These are phyloP conservation scores for Drosophila ercepeae DNA, from an alignment of 1,140 invertebrate genomes.

Conservation along the genomic window DNA sequence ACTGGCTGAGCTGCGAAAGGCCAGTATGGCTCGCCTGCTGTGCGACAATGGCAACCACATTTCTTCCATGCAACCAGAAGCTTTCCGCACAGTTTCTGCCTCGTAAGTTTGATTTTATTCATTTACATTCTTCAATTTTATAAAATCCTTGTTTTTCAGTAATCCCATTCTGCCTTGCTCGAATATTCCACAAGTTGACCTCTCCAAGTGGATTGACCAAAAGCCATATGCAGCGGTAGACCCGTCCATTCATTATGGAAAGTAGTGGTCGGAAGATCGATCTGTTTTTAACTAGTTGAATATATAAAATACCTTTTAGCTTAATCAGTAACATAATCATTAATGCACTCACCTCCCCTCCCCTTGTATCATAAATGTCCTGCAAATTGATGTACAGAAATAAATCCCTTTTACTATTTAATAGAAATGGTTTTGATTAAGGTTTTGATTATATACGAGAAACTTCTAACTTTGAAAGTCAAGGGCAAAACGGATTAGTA, in stretches of 20 bases:
- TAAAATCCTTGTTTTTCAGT: conserved; percentile 84
- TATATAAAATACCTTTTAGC: conserved; percentile 69
- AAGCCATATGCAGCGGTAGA: conserved; percentile 54
- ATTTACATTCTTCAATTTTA: neutral
- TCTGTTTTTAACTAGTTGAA: conserved; percentile 72
- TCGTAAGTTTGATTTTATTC: conserved; percentile 84
- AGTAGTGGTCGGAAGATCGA: conserved; percentile 51
- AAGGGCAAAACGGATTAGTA: conserved; percentile 5
- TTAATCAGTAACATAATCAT: conserved; percentile 64
- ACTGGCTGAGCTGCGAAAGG: conserved; percentile 93
- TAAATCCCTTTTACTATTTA: conserved; percentile 48
- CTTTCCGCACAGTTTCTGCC: conserved; percentile 86
- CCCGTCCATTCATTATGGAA: conserved; percentile 58
- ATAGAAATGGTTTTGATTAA: neutral
- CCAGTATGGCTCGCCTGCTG: conserved; percentile 91
- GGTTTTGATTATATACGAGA: too few species aligned
- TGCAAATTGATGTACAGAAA: conserved; percentile 64
- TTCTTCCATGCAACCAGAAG: conserved; percentile 89
- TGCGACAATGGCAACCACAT: conserved; percentile 94
- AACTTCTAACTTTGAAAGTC: neutral
- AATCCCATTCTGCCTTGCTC: conserved; percentile 88
- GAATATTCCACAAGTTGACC: conserved; percentile 87
- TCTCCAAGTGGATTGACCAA: conserved; percentile 86
- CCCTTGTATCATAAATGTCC: conserved; percentile 63
- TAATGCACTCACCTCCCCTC: conserved; percentile 30